phyloP scores from a whole-genome alignment of 2,888 invertebrate genomes.

The Sarcophaga subvicina region DNA sequence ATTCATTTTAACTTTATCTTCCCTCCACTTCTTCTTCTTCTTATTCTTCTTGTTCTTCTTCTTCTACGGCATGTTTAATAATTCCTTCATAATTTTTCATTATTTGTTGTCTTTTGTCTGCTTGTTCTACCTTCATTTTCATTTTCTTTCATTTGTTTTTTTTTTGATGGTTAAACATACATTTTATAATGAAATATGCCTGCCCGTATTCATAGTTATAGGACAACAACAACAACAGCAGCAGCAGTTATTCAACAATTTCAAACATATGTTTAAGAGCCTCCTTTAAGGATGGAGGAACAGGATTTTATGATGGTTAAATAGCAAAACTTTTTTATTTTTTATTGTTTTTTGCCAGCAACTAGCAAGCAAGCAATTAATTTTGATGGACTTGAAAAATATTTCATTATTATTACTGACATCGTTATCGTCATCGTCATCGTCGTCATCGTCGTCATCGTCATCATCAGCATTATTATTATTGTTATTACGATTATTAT shows the following conservation, averaged over 20 bases:
- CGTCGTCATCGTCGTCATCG: no score
- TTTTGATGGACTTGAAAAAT: constrained; percentile 68
- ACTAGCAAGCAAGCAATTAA: constrained; percentile 59
- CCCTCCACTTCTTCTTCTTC: no score
- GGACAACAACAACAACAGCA: no score
- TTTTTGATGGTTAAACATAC: neutral
- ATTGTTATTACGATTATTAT: constrained; percentile 14
- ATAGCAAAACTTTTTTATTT: constrained; percentile 58
- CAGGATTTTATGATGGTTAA: constrained; percentile 50
- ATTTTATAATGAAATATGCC: neutral
- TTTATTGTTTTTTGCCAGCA: no score
- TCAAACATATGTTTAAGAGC: neutral
- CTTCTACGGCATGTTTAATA: neutral
- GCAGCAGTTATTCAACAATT: neutral
- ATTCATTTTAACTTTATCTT: no score
- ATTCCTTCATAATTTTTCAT: neutral
- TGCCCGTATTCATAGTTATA: neutral
- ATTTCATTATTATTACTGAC: constrained; percentile 54
- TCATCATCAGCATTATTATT: no score
- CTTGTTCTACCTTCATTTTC: neutral
- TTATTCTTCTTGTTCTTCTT: neutral
- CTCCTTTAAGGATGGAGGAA: neutral
- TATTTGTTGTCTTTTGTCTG: neutral
- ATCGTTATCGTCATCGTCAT: neutral
- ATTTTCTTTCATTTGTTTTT: neutral